Percentiles rank a stretch among this genome's conserved stretches.
Evolutionary conservation across 2,113 vertebrate genomes (phyloP).

Genomic region (Varanus komodoensis): DNA sequence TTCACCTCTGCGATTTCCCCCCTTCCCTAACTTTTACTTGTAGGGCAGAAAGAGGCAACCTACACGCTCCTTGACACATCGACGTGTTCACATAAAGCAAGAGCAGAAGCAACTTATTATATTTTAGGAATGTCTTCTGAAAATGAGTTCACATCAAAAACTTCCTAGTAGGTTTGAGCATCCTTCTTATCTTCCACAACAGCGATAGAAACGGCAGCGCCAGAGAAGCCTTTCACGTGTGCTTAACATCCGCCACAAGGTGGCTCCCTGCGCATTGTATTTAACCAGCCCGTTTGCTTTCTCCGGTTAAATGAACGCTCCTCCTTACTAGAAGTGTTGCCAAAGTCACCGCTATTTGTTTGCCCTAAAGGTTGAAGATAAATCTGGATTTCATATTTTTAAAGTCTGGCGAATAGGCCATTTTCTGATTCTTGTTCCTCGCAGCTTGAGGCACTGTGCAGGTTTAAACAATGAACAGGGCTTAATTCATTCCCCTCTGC

Average conservation of each 20-base stretch:
- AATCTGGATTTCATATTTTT: background rate
- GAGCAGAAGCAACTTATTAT: background rate
- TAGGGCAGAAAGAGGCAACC: background rate
- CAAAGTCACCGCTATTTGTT: background rate
- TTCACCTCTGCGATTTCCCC: background rate
- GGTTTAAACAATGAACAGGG: background rate
- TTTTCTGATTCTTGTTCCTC: background rate
- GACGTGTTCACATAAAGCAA: background rate
- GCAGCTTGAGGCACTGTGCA: background rate
- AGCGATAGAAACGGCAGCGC: background rate
- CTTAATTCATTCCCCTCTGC: background rate
- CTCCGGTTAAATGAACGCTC: background rate
- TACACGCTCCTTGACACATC: background rate
- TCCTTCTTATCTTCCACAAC: background rate
- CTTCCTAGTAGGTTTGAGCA: background rate
- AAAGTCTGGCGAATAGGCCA: background rate
- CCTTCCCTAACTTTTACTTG: background rate
- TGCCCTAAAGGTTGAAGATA: background rate
- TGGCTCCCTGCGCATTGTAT: constrained; percentile 34
- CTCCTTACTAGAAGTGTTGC: background rate
- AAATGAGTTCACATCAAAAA: background rate
- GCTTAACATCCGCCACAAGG: background rate
- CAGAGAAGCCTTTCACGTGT: background rate
- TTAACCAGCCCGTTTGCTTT: background rate
- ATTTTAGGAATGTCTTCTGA: background rate